These are phyloP conservation scores for Dynastes grantii DNA, from an alignment of 2,888 invertebrate species.

Conservation along the genomic window DNA sequence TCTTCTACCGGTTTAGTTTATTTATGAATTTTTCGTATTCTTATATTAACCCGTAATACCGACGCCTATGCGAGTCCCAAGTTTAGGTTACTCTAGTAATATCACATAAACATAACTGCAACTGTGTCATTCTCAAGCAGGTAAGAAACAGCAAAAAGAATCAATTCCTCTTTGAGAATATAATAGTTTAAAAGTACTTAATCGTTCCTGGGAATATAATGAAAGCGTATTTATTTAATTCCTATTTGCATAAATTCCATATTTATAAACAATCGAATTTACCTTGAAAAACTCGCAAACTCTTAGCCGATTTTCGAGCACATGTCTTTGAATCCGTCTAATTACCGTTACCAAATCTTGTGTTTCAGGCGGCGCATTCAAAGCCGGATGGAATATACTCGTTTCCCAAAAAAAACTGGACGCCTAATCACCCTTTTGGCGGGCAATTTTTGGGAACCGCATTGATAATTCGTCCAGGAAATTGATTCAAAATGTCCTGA, in stretches of 20 bases:
- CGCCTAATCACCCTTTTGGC: no score
- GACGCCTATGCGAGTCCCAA: no score
- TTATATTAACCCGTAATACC: no score
- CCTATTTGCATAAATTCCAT: neutral
- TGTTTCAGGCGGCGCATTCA: conserved; percentile 70
- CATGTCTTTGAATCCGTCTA: conserved; percentile 79
- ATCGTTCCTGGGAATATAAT: neutral
- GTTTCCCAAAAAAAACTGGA: conserved; percentile 73
- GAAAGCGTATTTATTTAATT: neutral
- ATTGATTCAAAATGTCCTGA: conserved; percentile 72
- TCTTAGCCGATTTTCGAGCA: conserved; percentile 77
- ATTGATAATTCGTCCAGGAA: conserved; percentile 79
- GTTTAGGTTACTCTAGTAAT: no score
- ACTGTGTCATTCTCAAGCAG: no score
- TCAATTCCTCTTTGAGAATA: no score
- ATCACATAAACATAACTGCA: no score
- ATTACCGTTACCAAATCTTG: conserved; percentile 75
- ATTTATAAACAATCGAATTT: conserved; percentile 17
- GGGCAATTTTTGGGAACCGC: conserved; percentile 81
- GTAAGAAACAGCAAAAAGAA: no score
- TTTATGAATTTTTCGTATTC: no score
- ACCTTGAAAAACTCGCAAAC: conserved; percentile 82
- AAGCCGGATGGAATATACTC: conserved; percentile 76
- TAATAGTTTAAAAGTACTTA: neutral
- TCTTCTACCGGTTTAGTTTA: no score